phyloP scores from a whole-genome alignment of 2,113 vertebrate species.

The Dolichotis patagonum region DNA sequence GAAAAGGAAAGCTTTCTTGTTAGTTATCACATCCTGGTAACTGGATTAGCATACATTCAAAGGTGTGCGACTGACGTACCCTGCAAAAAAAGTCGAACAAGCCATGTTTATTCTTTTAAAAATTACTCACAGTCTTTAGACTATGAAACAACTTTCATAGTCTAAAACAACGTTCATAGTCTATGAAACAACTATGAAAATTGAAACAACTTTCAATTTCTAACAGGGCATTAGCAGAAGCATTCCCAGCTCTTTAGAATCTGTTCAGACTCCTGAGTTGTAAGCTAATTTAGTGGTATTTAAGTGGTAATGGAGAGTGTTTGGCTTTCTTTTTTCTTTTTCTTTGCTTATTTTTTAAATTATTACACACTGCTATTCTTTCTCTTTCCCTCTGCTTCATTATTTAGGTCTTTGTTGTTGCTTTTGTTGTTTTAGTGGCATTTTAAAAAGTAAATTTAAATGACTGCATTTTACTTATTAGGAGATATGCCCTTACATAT shows the following conservation, averaged over 20 bases:
- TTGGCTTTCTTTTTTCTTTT: background rate
- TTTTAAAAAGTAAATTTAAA: background rate
- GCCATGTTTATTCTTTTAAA: background rate
- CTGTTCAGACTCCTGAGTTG: background rate
- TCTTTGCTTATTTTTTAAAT: background rate
- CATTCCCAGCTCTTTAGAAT: background rate
- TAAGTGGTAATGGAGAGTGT: background rate
- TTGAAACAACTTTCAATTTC: background rate
- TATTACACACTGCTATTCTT: background rate
- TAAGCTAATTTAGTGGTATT: background rate
- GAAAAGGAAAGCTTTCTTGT: background rate
- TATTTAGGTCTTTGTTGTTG: background rate
- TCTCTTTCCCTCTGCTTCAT: accelerated
- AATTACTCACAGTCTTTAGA: background rate
- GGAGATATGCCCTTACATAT: background rate
- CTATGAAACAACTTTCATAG: too few species aligned
- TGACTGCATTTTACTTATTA: background rate
- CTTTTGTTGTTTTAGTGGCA: background rate
- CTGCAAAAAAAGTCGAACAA: background rate
- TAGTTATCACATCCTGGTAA: background rate
- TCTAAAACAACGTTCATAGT: too few species aligned
- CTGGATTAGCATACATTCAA: background rate
- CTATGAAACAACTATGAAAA: too few species aligned
- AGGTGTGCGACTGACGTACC: background rate
- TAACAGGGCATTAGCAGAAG: background rate